Conservation (phyloP, 1,140 invertebrate genomes). For the Bombus vancouverensis region DNA sequence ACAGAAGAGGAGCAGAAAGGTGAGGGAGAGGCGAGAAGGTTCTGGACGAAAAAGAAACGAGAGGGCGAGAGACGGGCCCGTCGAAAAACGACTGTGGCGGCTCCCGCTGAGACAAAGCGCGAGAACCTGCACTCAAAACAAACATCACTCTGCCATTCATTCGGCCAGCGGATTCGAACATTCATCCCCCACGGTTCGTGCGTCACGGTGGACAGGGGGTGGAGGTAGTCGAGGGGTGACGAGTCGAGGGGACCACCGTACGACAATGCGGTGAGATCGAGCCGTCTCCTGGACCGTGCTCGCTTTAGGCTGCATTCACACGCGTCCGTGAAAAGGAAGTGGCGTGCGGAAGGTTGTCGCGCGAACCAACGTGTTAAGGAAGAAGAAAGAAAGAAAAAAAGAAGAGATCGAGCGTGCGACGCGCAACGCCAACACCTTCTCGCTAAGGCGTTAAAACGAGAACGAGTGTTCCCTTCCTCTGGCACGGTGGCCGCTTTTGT, state of each 20-base stretch:
- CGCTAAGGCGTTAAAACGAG: constrained; percentile 49
- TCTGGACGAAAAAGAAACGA: not conserved
- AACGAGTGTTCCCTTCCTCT: constrained; percentile 25
- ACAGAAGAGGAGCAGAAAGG: not conserved
- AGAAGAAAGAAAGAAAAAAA: constrained; percentile 10
- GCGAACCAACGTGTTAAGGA: not conserved
- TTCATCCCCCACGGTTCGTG: constrained; percentile 61
- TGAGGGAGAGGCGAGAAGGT: not conserved
- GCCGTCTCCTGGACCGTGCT: constrained; percentile 54
- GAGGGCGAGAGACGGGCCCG: not conserved
- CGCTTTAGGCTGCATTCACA: constrained; percentile 72
- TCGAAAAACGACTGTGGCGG: constrained; percentile 64
- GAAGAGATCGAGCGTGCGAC: constrained; percentile 67
- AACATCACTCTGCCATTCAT: constrained; percentile 79
- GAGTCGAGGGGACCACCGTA: constrained; percentile 42
- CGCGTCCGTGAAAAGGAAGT: constrained; percentile 74
- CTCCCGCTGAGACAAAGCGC: constrained; percentile 76
- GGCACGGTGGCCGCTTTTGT: constrained; percentile 34
- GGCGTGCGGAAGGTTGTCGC: constrained; percentile 45
- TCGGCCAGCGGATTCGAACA: constrained; percentile 67
- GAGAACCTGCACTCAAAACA: constrained; percentile 80
- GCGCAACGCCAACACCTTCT: constrained; percentile 70
- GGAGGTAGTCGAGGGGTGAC: constrained; percentile 10
- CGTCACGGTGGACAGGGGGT: not conserved
- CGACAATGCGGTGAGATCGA: constrained; percentile 73